Conservation (phyloP, 2,797 vertebrate species). For the Parauchenoglanis punctatus region DNA sequence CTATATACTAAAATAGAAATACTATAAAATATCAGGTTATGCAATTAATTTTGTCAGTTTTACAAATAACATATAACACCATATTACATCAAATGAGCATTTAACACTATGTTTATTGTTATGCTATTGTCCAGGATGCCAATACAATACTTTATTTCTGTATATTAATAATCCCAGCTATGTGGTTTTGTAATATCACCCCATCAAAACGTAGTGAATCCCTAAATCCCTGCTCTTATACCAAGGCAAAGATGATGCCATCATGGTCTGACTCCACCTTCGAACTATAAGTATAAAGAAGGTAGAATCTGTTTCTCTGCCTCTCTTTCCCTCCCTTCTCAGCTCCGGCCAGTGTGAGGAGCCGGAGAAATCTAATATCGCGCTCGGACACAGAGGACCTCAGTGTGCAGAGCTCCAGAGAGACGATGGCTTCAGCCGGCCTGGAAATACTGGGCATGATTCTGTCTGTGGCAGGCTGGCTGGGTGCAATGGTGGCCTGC, state of each 20-base stretch:
- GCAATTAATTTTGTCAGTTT: not conserved
- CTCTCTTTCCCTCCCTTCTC: conserved; percentile 60
- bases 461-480: conserved; percentile 79
- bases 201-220: not conserved
- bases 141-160: not conserved
- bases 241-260: conserved; percentile 68
- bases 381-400: conserved; percentile 51
- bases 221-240: conserved; percentile 33
- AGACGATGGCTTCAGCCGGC: conserved; percentile 76
- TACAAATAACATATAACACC: not conserved
- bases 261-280: conserved; percentile 80
- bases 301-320: conserved; percentile 71
- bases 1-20: not conserved
- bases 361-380: conserved; percentile 72
- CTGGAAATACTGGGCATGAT: conserved; percentile 81
- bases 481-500: conserved; percentile 81
- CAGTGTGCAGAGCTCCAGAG: conserved; percentile 17
- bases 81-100: not conserved
- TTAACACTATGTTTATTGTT: not conserved
- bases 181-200: not conserved
- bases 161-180: not conserved
- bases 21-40: not conserved
- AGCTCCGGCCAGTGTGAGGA: conserved; percentile 62
- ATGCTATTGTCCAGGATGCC: not conserved
- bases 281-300: conserved; percentile 76